Evolutionary conservation across 2,113 vertebrate genomes (phyloP).

Genomic region (Triplophysa tibetana): DNA sequence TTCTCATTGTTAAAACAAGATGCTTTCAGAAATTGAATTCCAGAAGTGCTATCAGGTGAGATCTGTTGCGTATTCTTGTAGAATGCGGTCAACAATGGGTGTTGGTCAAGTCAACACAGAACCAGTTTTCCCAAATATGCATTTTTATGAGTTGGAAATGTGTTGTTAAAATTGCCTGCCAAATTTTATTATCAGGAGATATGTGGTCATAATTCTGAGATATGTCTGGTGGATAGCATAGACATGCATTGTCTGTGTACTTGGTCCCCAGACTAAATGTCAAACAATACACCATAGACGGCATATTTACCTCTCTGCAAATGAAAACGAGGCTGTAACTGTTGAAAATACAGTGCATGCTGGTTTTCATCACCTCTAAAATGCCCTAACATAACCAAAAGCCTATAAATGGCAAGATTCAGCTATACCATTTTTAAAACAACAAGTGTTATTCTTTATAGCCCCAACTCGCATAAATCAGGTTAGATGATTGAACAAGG

Average conservation of each 20-base stretch:
- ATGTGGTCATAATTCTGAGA: conserved; percentile 64
- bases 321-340: neutral
- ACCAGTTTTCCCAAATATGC: conserved; percentile 10
- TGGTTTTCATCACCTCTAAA: conserved; percentile 73
- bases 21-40: conserved; percentile 15
- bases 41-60: neutral
- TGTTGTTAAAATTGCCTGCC: conserved; percentile 77
- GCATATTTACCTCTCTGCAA: neutral
- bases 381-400: too few relatives aligned
- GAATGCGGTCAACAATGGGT: neutral
- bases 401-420: too few relatives aligned
- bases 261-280: conserved; percentile 57
- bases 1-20: conserved; percentile 31
- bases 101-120: conserved; percentile 1
- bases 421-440: too few relatives aligned
- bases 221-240: conserved; percentile 20
- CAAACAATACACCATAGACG: neutral
- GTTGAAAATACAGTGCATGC: neutral
- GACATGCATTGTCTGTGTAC: conserved; percentile 72
- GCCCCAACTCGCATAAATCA: too few relatives aligned
- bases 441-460: too few relatives aligned
- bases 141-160: conserved; percentile 1
- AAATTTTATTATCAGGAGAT: conserved; percentile 82
- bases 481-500: too few relatives aligned
- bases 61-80: conserved; percentile 11